Base-by-base conservation (phyloP, 1,140 invertebrate genomes). In the Orchestia grillus region DNA sequence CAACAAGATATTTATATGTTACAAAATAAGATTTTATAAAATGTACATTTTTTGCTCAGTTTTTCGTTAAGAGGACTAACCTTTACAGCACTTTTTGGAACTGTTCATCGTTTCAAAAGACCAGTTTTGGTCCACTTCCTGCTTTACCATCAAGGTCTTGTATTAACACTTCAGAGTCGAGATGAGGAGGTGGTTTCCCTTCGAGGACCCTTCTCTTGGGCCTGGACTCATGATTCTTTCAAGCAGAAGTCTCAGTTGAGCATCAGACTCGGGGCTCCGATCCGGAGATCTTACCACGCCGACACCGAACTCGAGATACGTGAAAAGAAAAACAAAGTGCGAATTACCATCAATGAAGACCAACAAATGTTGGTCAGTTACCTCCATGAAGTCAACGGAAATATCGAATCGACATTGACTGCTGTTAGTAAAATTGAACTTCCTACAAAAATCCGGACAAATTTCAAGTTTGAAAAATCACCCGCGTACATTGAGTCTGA, bases 351-450 rank as follows among this genome's bases (percentile, higher is more conserved):
- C 44, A 94, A 47, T n/a, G 44, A 94, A 94, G 92, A 44, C 44
- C 92, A 94, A 45, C 92, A 94, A 45, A 44, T 94, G 44, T 40
- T 94, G 92, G 44, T 47, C 43, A 45, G 43, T 40, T 94, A 94
- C 44, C 92, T 45, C 15, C 92, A 94, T 45, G 92, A 94, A 3
- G 92, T 94, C 92, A 94, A 19, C 36, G 92, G 92, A 44, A 47
- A 94, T 47, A 45, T 45, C 44, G 44, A 94, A 0, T 44, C 92
- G 11, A 45, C 41, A 42, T 36, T 94, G 40, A n/a, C 43, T n/a
- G 43, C 44, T n/a, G 40, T 47, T 11, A 94, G 92, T 44, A 94
- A 94, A 94, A 47, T 94, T 45, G 92, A 94, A 94, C 41, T 94
- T 94, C 92, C 92, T 15, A n/a, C 45, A 40, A 94, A 94, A 94